A percentile compares a stretch with the other conserved stretches of the same genome.
These are phyloP conservation scores for Polyploca ridens DNA, from an alignment of 2,888 invertebrate species.

Conservation along the genomic window DNA sequence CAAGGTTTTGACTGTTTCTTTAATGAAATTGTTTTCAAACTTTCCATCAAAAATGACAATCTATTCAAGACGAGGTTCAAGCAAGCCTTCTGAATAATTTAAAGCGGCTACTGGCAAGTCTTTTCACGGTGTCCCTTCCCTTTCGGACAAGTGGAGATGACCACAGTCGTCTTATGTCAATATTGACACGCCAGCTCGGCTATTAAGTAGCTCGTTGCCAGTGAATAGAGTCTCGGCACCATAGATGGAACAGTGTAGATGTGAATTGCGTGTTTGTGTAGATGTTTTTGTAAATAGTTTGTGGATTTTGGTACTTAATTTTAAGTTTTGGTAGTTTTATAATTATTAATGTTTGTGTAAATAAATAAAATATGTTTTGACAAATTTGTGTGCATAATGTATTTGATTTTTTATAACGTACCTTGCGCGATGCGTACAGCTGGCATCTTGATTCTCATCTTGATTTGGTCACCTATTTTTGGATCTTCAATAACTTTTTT, in stretches of 20 bases:
- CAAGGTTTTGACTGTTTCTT: background rate
- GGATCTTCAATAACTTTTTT: slow-evolving; percentile 75
- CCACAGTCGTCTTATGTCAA: slow-evolving; percentile 69
- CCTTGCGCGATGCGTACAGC: slow-evolving; percentile 98
- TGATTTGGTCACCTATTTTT: slow-evolving; percentile 87
- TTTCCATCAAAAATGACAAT: background rate
- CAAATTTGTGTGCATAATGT: background rate
- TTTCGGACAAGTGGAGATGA: slow-evolving; percentile 72
- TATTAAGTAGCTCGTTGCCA: slow-evolving; percentile 78
- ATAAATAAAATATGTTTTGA: background rate
- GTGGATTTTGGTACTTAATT: slow-evolving; percentile 14
- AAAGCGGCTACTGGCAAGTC: slow-evolving; percentile 52
- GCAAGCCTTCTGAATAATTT: slow-evolving; percentile 48
- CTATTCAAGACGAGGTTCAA: slow-evolving; percentile 17
- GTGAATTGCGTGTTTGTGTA: slow-evolving; percentile 53
- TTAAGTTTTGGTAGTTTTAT: background rate
- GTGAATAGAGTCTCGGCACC: slow-evolving; percentile 69
- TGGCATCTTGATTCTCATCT: slow-evolving; percentile 99
- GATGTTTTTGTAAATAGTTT: slow-evolving; percentile 34
- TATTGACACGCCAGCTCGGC: slow-evolving; percentile 69
- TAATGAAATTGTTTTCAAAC: background rate
- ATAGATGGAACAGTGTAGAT: slow-evolving; percentile 46
- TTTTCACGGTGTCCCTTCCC: slow-evolving; percentile 52
- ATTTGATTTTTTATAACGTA: slow-evolving; percentile 76
- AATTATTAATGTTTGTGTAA: background rate